phyloP scores from a whole-genome alignment of 2,797 vertebrate species.

The Vultur gryphus region DNA sequence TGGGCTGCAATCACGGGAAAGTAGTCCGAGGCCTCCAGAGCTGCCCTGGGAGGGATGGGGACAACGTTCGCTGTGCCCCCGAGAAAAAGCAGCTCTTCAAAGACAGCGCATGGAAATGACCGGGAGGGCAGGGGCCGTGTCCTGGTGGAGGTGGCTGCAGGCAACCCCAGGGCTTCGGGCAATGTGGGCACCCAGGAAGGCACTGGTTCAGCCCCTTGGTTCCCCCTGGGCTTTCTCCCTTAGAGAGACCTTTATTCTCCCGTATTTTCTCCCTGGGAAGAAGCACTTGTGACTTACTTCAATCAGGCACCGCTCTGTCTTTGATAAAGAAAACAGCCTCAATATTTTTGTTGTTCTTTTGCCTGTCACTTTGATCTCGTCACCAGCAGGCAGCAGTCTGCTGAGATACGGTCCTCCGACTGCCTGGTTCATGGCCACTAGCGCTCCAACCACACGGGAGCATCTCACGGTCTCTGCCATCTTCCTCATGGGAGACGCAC shows the following conservation, averaged over 20 bases:
- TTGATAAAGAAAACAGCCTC: not conserved
- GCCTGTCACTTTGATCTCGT: not conserved
- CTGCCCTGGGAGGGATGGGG: not conserved
- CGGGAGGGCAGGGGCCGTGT: fast-evolving
- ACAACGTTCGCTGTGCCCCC: fast-evolving
- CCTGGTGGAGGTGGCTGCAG: not conserved
- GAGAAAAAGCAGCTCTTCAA: not conserved
- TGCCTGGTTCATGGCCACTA: fast-evolving
- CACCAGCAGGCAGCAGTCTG: not conserved
- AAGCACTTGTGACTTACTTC: not conserved
- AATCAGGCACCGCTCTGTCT: not conserved
- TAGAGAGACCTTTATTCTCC: not conserved
- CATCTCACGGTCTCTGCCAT: not conserved
- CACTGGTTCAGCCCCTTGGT: not conserved
- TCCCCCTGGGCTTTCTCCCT: not conserved
- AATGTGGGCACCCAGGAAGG: not conserved
- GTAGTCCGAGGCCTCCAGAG: not conserved
- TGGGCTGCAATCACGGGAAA: not conserved
- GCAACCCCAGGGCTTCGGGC: not conserved
- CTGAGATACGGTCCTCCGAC: fast-evolving
- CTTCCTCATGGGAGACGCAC: not conserved
- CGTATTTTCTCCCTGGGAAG: not conserved
- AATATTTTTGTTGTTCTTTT: not conserved
- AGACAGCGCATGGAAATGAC: not conserved
- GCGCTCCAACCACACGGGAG: not conserved